Conservation (phyloP, 2,113 vertebrate genomes). For the Calidris pugnax region DNA sequence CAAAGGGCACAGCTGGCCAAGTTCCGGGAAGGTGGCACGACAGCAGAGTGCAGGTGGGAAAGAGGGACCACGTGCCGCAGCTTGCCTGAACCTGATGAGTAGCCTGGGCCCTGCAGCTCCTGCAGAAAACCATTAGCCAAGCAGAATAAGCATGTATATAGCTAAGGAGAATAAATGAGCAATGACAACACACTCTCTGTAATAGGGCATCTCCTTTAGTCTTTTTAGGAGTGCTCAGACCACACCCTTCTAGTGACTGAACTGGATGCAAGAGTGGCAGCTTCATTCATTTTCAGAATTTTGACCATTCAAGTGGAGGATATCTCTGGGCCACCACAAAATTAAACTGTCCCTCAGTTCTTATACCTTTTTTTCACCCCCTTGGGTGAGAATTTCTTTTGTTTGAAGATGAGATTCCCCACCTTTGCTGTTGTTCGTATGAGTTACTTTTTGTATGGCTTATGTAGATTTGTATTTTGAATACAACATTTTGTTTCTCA, state of each 20-base stretch:
- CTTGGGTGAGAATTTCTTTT: background rate
- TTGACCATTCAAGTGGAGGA: background rate
- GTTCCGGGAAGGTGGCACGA: conserved; percentile 22
- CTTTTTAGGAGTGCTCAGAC: background rate
- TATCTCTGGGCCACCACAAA: background rate
- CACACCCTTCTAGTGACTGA: background rate
- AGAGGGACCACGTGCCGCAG: background rate
- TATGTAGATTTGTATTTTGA: background rate
- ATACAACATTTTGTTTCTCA: accelerated
- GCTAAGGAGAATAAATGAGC: background rate
- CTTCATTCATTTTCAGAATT: background rate
- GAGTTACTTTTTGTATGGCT: background rate
- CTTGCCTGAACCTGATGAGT: conserved; percentile 5
- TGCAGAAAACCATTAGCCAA: conserved; percentile 34
- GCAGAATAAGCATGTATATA: background rate
- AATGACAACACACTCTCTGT: background rate
- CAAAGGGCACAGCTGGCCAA: conserved; percentile 23
- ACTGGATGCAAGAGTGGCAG: background rate
- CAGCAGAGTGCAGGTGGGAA: background rate
- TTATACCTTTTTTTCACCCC: background rate
- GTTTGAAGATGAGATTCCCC: background rate
- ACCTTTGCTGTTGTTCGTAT: background rate
- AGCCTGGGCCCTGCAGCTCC: conserved; percentile 80
- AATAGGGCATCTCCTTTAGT: background rate
- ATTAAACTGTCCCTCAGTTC: background rate